These are phyloP conservation scores for Engystomops pustulosus DNA, from an alignment of 2,113 vertebrate genomes.

Conservation along the genomic window DNA sequence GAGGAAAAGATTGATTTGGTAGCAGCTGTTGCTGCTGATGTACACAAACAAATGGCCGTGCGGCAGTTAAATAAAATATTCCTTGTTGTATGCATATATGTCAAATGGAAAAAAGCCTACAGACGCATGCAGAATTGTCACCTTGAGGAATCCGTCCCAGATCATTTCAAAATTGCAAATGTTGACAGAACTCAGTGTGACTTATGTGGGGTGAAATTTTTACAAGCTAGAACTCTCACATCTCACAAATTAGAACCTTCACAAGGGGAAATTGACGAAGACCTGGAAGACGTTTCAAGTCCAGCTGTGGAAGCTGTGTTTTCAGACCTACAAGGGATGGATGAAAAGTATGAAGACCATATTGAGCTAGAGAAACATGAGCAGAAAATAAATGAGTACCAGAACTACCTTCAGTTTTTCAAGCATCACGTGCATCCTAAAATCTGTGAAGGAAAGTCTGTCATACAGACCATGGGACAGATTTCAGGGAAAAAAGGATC, in stretches of 20 bases:
- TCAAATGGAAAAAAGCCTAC: constrained; percentile 70
- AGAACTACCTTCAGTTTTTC: constrained; percentile 70
- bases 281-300: constrained; percentile 44
- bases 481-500: constrained; percentile 60
- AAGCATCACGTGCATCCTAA: constrained; percentile 64
- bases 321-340: constrained; percentile 14
- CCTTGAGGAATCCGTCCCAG: constrained; percentile 63
- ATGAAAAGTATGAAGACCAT: constrained; percentile 68
- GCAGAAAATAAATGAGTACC: constrained; percentile 69
- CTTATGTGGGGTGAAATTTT: constrained; percentile 78
- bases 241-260: too few species aligned
- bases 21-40: constrained; percentile 70
- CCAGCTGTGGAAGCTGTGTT: constrained; percentile 37
- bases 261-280: constrained; percentile 61
- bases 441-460: constrained; percentile 65
- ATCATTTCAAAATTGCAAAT: constrained; percentile 76
- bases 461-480: constrained; percentile 67
- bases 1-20: constrained; percentile 73
- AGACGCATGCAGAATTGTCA: constrained; percentile 50
- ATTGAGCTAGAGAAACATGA: constrained; percentile 66
- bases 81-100: constrained; percentile 63
- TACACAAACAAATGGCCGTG: constrained; percentile 69
- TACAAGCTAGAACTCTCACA: constrained; percentile 64
- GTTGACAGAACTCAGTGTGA: constrained; percentile 80
- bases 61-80: constrained; percentile 65